phyloP scores from a whole-genome alignment of 2,113 vertebrate species.

The Cavia porcellus region DNA sequence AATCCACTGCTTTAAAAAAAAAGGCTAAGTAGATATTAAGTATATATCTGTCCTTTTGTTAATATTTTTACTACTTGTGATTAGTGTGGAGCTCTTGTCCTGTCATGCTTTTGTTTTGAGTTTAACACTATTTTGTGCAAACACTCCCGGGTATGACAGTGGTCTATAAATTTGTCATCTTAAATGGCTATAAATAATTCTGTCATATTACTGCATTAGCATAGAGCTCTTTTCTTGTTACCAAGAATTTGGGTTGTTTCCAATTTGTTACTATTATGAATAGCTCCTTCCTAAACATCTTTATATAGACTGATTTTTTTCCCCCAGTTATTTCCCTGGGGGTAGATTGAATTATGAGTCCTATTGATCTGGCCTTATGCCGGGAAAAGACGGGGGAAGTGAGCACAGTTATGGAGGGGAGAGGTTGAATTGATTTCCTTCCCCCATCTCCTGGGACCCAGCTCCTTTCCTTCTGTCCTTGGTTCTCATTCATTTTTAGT shows the following conservation, averaged over 20 bases:
- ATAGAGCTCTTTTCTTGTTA: conserved; percentile 41
- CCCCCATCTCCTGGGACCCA: neutral
- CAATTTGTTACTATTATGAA: conserved; percentile 69
- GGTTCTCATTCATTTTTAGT: neutral
- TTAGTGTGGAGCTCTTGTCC: neutral
- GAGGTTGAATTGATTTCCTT: neutral
- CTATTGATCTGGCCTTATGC: neutral
- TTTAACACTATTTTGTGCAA: neutral
- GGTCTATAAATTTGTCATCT: conserved; percentile 46
- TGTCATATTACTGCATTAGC: conserved; percentile 30
- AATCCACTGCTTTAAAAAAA: conserved; percentile 31
- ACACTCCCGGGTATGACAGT: conserved; percentile 26
- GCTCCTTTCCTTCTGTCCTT: neutral
- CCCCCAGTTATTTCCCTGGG: conserved; percentile 48
- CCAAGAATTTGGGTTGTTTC: conserved; percentile 72
- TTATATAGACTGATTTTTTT: neutral
- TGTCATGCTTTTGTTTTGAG: neutral
- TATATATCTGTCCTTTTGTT: neutral
- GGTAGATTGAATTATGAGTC: conserved; percentile 36
- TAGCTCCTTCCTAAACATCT: conserved; percentile 55
- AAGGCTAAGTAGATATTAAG: neutral
- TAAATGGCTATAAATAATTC: conserved; percentile 58
- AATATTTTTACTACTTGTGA: neutral
- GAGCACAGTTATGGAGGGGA: neutral
- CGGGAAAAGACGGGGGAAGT: neutral